A percentile compares a stretch with the other conserved stretches of the same genome.
phyloP scores from a whole-genome alignment of 2,888 invertebrate species.

The Sclerodermus sp. region DNA sequence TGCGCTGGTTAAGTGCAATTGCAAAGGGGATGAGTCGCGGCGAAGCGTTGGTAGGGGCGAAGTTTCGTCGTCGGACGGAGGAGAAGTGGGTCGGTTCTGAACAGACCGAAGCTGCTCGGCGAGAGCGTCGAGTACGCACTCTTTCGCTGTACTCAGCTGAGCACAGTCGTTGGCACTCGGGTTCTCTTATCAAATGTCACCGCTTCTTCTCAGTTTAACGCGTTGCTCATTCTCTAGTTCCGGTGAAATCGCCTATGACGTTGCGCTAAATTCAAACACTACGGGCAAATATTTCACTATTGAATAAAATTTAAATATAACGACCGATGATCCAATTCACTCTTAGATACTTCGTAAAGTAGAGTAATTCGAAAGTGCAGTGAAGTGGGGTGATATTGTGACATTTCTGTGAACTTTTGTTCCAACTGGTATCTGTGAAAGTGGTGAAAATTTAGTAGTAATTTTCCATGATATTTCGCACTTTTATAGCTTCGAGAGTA shows the following conservation, averaged over 20 bases:
- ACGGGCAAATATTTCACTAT: too few relatives aligned
- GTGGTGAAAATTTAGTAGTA: slow-evolving; percentile 34
- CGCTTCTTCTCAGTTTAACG: too few relatives aligned
- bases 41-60: slow-evolving; percentile 33
- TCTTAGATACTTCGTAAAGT: too few relatives aligned
- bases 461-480: background rate
- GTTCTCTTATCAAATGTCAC: background rate
- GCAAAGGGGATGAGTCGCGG: slow-evolving; percentile 24
- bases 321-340: too few relatives aligned
- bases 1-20: slow-evolving; percentile 5
- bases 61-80: slow-evolving; percentile 37
- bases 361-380: slow-evolving; percentile 2
- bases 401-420: background rate
- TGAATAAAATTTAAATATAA: too few relatives aligned
- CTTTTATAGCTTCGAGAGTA: too few relatives aligned
- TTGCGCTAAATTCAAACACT: too few relatives aligned
- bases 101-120: slow-evolving; percentile 46
- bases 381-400: background rate
- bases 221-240: too few relatives aligned
- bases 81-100: slow-evolving; percentile 56
- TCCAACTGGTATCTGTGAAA: slow-evolving; percentile 22
- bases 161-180: slow-evolving; percentile 22
- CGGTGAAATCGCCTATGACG: too few relatives aligned
- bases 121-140: slow-evolving; percentile 48
- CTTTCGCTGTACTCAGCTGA: slow-evolving; percentile 43